Percentiles rank a stretch among this genome's conserved stretches.
These are phyloP conservation scores for Terebella lapidaria DNA, from an alignment of 2,888 invertebrate species.

Conservation along the genomic window DNA sequence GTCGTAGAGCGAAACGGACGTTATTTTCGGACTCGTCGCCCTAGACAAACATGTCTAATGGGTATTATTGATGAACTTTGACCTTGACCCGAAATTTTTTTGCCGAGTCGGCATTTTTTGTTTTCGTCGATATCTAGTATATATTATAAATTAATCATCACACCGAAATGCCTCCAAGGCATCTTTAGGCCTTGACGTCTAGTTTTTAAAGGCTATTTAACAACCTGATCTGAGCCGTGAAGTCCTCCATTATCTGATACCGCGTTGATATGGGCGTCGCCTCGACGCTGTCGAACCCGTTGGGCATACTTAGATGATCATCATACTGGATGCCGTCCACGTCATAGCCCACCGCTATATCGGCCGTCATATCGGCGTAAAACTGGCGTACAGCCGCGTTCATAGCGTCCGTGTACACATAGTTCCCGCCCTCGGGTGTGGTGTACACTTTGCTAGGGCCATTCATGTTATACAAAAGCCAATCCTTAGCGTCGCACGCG, in stretches of 20 bases:
- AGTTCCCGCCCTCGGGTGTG: neutral
- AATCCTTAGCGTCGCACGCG: neutral
- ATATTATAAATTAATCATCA: no score
- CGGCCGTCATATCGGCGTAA: neutral
- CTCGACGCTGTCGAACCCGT: neutral
- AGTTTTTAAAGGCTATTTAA: no score
- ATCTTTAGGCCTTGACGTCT: no score
- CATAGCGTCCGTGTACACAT: neutral
- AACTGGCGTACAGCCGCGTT: neutral
- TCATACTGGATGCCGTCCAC: slow-evolving; percentile 2
- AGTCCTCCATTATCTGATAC: neutral
- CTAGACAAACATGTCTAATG: no score
- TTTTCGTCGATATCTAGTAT: no score
- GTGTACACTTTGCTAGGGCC: neutral
- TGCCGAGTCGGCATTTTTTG: no score
- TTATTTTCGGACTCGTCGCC: no score
- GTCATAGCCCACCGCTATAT: neutral
- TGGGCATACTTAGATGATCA: neutral
- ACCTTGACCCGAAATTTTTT: no score
- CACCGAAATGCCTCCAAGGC: no score
- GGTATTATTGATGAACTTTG: no score
- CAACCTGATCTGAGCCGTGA: neutral
- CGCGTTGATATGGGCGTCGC: neutral
- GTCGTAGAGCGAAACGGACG: no score
- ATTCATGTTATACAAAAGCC: neutral